Base-by-base conservation (phyloP, 2,113 vertebrate species). In the Condylura cristata region DNA sequence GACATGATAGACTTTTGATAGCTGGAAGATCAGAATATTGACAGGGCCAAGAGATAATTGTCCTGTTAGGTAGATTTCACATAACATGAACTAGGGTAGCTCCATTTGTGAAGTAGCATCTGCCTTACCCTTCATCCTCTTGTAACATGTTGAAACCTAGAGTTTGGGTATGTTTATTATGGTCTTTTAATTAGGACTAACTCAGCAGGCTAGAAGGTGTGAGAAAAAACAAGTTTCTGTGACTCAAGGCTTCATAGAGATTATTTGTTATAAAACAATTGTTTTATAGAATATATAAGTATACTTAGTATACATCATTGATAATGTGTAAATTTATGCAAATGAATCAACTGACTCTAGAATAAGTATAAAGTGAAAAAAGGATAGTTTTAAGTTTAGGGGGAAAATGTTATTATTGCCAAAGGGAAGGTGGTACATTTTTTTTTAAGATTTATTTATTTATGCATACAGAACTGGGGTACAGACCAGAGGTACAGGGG, bases 141-240 rank as follows among this genome's bases (percentile, higher is more conserved):
- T 20, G 13, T 8, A 86, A 28, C 65, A 63, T 79, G 95, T 90
- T 94, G 94, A 97, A 95, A 83, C 92, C 80, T n/a, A 61, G 72
- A 80, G 53, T 3, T 58, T 79, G 95, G 90, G 79, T 93, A 66
- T 34, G 86, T 92, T 65, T 72, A 56, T 74, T 37, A 58, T 32
- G 71, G 58, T 53, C 65, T 96, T 96, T 96, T 86, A 96, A 51
- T 94, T 74, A 56, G 79, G 89, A 80, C 88, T 92, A 89, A 71
- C 75, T 61, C 26, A 2, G 63, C 89, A 39, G 89, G 82, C 75
- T 90, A 24, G 39, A 9, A 80, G 28, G 41, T 17, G 56, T 93
- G 68, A 89, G 53, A 46, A 72, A 70, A 94, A 48, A 61, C 71
- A 28, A 41, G 71, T 46, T 86, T 93, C 34, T 18, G 3, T 60